Evolutionary conservation across 2,888 invertebrate genomes (phyloP).

Genomic region (Imbricaverruca yamaguchii): DNA sequence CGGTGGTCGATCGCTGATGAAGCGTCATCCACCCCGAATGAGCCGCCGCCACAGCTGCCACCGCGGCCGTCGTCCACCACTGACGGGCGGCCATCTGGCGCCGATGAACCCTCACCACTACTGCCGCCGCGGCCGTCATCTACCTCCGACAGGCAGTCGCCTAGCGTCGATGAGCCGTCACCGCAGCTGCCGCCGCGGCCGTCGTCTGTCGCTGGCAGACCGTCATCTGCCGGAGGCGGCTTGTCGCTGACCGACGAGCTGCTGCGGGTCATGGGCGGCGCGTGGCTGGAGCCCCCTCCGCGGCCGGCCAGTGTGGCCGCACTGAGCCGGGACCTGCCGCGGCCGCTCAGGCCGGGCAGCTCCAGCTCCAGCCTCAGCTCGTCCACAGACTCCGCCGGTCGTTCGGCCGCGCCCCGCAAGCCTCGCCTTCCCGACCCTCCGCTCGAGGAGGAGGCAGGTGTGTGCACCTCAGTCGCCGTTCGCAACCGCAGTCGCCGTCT

Average conservation of each 20-base stretch:
- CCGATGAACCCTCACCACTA: too few relatives aligned
- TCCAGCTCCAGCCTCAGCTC: background rate
- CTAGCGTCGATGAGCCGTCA: background rate
- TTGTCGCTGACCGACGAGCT: background rate
- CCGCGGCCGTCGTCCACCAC: too few relatives aligned
- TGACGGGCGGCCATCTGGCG: too few relatives aligned
- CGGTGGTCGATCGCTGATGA: too few relatives aligned
- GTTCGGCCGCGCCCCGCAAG: background rate
- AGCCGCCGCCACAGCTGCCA: too few relatives aligned
- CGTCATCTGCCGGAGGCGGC: too few relatives aligned
- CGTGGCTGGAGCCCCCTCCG: background rate
- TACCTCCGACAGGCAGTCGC: too few relatives aligned
- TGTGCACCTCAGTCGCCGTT: background rate
- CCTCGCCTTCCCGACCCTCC: background rate
- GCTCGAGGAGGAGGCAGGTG: slow-evolving; percentile 1
- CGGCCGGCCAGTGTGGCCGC: background rate
- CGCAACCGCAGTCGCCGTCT: background rate
- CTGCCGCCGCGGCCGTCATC: too few relatives aligned
- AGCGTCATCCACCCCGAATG: too few relatives aligned
- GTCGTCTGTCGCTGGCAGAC: background rate
- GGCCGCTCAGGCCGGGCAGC: background rate
- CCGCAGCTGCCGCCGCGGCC: background rate
- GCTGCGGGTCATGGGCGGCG: too few relatives aligned
- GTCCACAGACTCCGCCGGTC: background rate
- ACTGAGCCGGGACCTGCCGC: background rate